These are phyloP conservation scores for Stenolophus ochropezus DNA, from an alignment of 2,888 invertebrate species.

Conservation along the genomic window DNA sequence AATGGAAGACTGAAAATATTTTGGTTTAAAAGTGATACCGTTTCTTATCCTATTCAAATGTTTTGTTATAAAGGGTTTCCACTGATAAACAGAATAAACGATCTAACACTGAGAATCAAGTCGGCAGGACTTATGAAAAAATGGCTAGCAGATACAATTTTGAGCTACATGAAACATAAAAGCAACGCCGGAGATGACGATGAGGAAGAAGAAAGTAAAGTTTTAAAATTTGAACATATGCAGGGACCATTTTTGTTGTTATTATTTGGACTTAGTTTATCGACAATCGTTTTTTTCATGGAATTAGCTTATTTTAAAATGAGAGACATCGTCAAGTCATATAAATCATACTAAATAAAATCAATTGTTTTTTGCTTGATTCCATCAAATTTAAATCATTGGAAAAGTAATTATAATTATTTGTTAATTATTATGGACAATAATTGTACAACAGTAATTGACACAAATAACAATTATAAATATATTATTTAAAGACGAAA, in stretches of 20 bases:
- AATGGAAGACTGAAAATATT: slow-evolving; percentile 1
- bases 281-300: slow-evolving; percentile 17
- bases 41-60: slow-evolving; percentile 52
- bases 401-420: too few species aligned
- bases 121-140: slow-evolving; percentile 26
- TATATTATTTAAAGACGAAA: slow-evolving; percentile 1
- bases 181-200: not conserved
- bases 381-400: too few species aligned
- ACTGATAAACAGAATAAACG: slow-evolving; percentile 17
- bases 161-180: slow-evolving; percentile 7
- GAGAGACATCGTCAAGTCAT: not conserved
- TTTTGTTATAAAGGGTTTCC: slow-evolving; percentile 48
- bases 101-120: slow-evolving; percentile 34
- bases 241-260: slow-evolving; percentile 38
- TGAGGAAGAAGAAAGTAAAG: slow-evolving; percentile 33
- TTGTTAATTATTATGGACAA: not conserved
- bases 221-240: slow-evolving; percentile 23
- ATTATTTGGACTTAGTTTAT: slow-evolving; percentile 3
- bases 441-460: not conserved
- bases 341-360: not conserved
- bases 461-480: not conserved
- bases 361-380: too few species aligned
- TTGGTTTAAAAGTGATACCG: slow-evolving; percentile 44
- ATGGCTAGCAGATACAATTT: slow-evolving; percentile 14
- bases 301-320: slow-evolving; percentile 20